phyloP scores from a whole-genome alignment of 1,140 invertebrate genomes.

The Drosophila micromelanica region DNA sequence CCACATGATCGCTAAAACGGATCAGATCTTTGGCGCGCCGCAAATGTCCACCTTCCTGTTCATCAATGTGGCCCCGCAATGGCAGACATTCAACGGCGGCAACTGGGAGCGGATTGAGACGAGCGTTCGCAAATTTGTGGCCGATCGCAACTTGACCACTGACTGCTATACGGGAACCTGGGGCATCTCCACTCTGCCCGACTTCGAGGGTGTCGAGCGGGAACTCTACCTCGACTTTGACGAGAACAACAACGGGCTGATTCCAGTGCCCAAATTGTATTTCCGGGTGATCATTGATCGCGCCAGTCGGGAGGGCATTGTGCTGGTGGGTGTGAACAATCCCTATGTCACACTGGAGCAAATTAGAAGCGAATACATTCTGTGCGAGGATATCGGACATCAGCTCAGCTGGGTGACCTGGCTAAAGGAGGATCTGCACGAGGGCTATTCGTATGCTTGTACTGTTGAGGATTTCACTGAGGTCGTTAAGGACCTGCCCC shows the following conservation, averaged over 20 bases:
- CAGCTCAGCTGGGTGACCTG: constrained; percentile 85
- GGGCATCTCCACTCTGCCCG: constrained; percentile 85
- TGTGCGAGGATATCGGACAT: constrained; percentile 86
- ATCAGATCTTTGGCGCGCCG: constrained; percentile 87
- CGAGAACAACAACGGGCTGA: constrained; percentile 73
- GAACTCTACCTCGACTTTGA: constrained; percentile 85
- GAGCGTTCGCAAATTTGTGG: constrained; percentile 84
- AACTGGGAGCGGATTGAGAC: constrained; percentile 87
- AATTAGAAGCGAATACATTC: constrained; percentile 80
- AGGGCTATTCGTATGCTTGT: constrained; percentile 89
- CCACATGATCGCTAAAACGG: constrained; percentile 88
- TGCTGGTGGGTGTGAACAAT: constrained; percentile 87
- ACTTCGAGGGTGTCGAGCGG: constrained; percentile 83
- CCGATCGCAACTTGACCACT: constrained; percentile 76
- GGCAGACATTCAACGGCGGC: constrained; percentile 88
- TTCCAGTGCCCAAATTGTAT: constrained; percentile 86
- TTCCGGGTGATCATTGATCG: constrained; percentile 87
- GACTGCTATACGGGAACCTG: constrained; percentile 87
- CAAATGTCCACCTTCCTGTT: constrained; percentile 88
- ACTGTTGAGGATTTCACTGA: constrained; percentile 86
- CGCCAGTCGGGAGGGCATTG: constrained; percentile 84
- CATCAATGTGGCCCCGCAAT: constrained; percentile 88
- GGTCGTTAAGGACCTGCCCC: constrained; percentile 84
- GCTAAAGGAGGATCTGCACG: constrained; percentile 84
- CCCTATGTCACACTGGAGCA: constrained; percentile 84